Percentiles rank a stretch among this genome's conserved stretches.
Evolutionary conservation across 2,797 vertebrate species (phyloP).

Genomic region (Amphiprion clarkii): DNA sequence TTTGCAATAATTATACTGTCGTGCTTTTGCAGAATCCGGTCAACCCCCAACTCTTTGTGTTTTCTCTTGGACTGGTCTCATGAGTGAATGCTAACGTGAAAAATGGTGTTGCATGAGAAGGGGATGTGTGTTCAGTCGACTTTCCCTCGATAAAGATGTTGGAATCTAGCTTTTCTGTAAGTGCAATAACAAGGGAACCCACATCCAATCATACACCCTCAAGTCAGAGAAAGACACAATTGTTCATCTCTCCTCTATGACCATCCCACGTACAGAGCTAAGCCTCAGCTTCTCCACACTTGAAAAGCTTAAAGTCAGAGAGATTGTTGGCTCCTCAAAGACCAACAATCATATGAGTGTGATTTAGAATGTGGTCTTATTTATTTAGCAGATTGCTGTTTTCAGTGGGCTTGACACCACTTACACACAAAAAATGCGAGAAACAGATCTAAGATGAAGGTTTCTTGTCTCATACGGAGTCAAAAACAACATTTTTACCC

Average conservation of each 20-base stretch:
- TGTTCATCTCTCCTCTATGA: conserved; percentile 32
- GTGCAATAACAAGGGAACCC: conserved; percentile 19
- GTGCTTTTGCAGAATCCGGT: background rate
- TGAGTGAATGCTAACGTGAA: background rate
- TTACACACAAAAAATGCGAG: background rate
- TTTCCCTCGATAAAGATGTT: conserved; percentile 6
- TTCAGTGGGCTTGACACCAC: conserved; percentile 26
- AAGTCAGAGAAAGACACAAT: conserved; percentile 39
- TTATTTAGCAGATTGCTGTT: conserved; percentile 51
- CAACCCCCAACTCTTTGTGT: background rate
- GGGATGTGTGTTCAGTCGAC: background rate
- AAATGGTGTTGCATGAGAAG: background rate
- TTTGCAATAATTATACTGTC: background rate
- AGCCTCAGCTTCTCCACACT: conserved; percentile 44
- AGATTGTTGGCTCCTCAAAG: conserved; percentile 52
- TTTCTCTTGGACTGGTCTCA: too few species aligned
- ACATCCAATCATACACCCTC: conserved; percentile 36
- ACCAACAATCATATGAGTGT: conserved; percentile 37
- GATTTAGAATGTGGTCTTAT: conserved; percentile 28
- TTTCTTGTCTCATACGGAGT: conserved; percentile 6
- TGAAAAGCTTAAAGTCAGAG: conserved; percentile 55
- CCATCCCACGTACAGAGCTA: conserved; percentile 35
- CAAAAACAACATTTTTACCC: conserved; percentile 15
- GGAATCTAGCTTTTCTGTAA: conserved; percentile 24
- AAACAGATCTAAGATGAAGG: conserved; percentile 5